These are phyloP conservation scores for Cremastinae sp. DNA, from an alignment of 2,888 invertebrate genomes.

Conservation along the genomic window DNA sequence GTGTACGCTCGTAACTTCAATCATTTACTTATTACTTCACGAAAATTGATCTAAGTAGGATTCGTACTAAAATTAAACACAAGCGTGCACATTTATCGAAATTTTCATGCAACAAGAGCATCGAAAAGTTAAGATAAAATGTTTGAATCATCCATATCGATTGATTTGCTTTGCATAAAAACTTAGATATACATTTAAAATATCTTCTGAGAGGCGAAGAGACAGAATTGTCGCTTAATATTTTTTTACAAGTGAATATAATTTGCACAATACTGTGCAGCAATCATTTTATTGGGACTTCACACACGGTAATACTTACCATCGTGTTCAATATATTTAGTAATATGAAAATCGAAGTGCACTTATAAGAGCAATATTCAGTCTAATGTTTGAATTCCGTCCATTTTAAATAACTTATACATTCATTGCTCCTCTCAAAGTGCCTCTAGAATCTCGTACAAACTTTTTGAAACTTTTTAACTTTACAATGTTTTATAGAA, in stretches of 20 bases:
- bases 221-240: no score
- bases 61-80: not conserved
- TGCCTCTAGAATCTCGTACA: constrained; percentile 18
- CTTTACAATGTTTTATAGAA: constrained; percentile 1
- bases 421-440: constrained; percentile 3
- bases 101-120: not conserved
- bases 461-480: constrained; percentile 45
- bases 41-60: constrained; percentile 28
- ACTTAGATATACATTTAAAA: no score
- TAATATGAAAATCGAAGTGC: constrained; percentile 5
- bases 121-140: no score
- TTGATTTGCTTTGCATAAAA: no score
- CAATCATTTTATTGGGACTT: no score
- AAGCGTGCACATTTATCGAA: not conserved
- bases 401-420: constrained; percentile 28
- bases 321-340: constrained; percentile 30
- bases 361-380: constrained; percentile 8
- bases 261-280: no score
- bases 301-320: no score
- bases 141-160: no score
- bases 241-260: no score
- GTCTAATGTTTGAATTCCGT: constrained; percentile 23
- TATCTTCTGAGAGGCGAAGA: no score
- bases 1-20: constrained; percentile 9
- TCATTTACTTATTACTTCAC: constrained; percentile 21